Evolutionary conservation across 1,140 invertebrate genomes (phyloP), one percentile per base, ranked within the genome.

Genomic region (Babylonia areolata): DNA sequence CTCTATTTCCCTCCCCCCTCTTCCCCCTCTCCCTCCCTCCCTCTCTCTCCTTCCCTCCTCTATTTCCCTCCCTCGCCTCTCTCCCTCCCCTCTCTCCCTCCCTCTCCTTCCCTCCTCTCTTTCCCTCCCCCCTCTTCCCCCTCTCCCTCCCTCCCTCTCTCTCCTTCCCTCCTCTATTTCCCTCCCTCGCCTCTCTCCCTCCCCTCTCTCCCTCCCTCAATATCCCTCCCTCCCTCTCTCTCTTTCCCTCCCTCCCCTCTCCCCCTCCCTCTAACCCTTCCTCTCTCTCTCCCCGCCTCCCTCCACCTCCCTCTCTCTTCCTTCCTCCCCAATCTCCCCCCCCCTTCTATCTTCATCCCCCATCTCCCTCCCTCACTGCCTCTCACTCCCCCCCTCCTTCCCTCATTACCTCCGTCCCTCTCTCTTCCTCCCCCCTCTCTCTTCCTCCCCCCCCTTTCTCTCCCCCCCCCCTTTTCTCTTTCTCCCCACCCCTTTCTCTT

Each of bases 1-100:
- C 75, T 33, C n/a, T 35, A 3, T 46, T 35, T 33, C 23, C 40
- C 83, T 46, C 83, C 20, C 23, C 58, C 69, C 9, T 40, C 69
- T 35, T 75, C 83, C 12, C 69, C 2, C 9, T 84, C 83, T n/a
- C 69, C 39, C 37, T 84, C 31, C n/a, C 40, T 42, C 23, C n/a
- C 31, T 12, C 23, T 42, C 40, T 20, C 31, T 78, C 40, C 28
- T 35, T 28, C 23, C 33, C 40, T 78, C 75, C 33, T 35, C 33
- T 35, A 17, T n/a, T 33, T 35, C 28, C 40, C 33, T n/a, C 3
- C 23, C 28, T 23, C n/a, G 3, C 33, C 40, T 71, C 17, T 84
- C 75, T 78, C 23, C 33, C 23, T 78, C 12, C 33, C 23, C 33
- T 3, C 28, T 35, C n/a, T n/a, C 33, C 40, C 28, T 28, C 28